A percentile compares a stretch with the other conserved stretches of the same genome.
phyloP scores from a whole-genome alignment of 1,140 invertebrate genomes.

The Aculops lycopersici region DNA sequence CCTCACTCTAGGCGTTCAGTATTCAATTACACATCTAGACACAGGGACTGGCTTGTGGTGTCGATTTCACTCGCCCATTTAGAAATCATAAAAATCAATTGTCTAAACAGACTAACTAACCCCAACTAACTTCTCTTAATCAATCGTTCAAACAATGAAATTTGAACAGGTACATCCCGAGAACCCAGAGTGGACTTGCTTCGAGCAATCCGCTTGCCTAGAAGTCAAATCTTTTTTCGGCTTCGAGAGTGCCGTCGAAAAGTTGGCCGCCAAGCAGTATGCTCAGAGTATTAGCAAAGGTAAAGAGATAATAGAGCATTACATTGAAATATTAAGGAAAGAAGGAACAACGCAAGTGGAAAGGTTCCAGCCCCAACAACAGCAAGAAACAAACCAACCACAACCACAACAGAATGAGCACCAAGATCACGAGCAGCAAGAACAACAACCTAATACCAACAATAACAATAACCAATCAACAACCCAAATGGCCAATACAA shows the following conservation, averaged over 20 bases:
- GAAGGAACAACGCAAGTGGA: constrained; percentile 39
- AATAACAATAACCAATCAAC: too few species aligned
- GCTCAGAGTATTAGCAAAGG: constrained; percentile 66
- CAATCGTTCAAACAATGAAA: too few species aligned
- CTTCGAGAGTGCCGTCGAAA: constrained; percentile 76
- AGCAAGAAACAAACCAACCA: constrained; percentile 13
- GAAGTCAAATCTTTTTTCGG: constrained; percentile 91
- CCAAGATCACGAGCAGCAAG: background rate
- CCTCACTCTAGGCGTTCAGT: too few species aligned
- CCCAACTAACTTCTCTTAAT: too few species aligned
- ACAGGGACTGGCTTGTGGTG: too few species aligned
- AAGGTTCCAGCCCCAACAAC: constrained; percentile 4
- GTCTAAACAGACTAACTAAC: too few species aligned
- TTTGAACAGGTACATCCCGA: constrained; percentile 64
- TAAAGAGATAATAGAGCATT: constrained; percentile 78
- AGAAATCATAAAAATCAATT: too few species aligned
- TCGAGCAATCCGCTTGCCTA: constrained; percentile 65
- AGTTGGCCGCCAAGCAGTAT: constrained; percentile 87
- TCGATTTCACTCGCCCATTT: too few species aligned
- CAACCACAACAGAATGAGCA: constrained; percentile 10
- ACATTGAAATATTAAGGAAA: constrained; percentile 41
- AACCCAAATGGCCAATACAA: too few species aligned
- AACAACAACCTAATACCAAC: too few species aligned
- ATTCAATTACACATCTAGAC: too few species aligned
- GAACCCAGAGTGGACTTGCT: constrained; percentile 79